Evolutionary conservation across 2,113 vertebrate genomes (phyloP).

Genomic region (Coturnix japonica): DNA sequence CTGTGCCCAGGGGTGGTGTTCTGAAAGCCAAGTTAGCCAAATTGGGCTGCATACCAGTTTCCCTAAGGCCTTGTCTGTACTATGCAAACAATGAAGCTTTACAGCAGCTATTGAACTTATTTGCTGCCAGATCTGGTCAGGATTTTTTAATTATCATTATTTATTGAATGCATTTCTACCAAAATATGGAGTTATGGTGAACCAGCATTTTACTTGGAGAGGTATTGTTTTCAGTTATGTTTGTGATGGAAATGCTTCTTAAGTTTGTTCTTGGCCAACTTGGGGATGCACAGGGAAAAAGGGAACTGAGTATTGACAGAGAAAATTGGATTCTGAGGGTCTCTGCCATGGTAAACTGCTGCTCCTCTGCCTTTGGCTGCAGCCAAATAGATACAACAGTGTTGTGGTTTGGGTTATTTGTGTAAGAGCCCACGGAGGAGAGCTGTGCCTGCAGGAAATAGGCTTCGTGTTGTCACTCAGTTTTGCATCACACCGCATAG

Average conservation of each 20-base stretch:
- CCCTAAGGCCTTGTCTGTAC: slow-evolving; percentile 44
- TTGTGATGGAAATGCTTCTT: slow-evolving; percentile 19
- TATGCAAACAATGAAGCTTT: slow-evolving; percentile 63
- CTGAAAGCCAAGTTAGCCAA: slow-evolving; percentile 39
- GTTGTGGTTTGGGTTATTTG: slow-evolving; percentile 4
- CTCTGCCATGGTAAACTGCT: slow-evolving; percentile 1
- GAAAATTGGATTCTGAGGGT: not conserved
- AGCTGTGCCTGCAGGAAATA: not conserved
- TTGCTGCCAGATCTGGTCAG: slow-evolving; percentile 35
- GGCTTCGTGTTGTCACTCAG: not conserved
- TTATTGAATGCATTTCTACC: not conserved
- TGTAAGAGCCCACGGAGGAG: not conserved
- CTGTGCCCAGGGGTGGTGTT: slow-evolving; percentile 38
- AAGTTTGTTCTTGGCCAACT: not conserved
- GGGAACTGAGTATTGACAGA: not conserved
- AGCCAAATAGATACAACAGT: not conserved
- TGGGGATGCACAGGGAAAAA: not conserved
- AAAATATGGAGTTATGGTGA: slow-evolving; percentile 8
- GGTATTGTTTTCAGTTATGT: slow-evolving; percentile 37
- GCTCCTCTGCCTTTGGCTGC: not conserved
- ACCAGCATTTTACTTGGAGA: slow-evolving; percentile 40
- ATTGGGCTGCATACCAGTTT: slow-evolving; percentile 48
- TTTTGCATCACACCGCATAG: not conserved
- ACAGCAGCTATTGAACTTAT: slow-evolving; percentile 50
- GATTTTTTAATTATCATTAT: not conserved